Evolutionary conservation across 2,888 invertebrate species (phyloP), one percentile per base, ranked within the genome.

Genomic region (Stenchaetothrips biformis): DNA sequence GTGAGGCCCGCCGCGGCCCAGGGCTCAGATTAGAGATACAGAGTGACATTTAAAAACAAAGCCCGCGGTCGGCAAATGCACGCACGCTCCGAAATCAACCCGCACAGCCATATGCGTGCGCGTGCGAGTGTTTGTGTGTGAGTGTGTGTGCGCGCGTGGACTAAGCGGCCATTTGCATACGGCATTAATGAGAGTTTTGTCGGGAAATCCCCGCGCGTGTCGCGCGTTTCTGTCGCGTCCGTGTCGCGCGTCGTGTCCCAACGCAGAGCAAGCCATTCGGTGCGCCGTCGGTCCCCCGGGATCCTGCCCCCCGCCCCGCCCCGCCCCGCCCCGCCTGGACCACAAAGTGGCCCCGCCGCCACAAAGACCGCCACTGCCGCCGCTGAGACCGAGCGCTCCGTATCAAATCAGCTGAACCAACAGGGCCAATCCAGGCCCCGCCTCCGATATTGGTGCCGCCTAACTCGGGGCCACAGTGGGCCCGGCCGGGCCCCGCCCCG

Each of bases 41-140:
- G 59, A 59, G 59, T 59, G 59, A 59, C 59, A 59, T 59, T 59
- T 59, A 59, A 59, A 59, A 59, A 59, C 59, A 59, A 59, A 59
- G 13, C 59, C 59, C 59, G 13, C 18, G 18, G 18, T 6, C 59
- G 13, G 59, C 37, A 37, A 37, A 37, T 37, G 37, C 37, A 37
- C 4, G 37, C 37, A 37, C 37, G 37, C 37, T 37, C 37, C 37
- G 37, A 37, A 37, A 37, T 37, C 37, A 37, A 37, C 37, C 37
- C 37, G 2, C 37, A 1, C 37, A n/a, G n/a, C n/a, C n/a, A n/a
- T n/a, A n/a, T n/a, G n/a, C n/a, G n/a, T n/a, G n/a, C n/a, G n/a
- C n/a, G n/a, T n/a, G 37, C 37, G 37, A 37, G 37, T 37, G 37
- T 37, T 1, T 37, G 37, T 37, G 37, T 37, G 13, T 13, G 16